A percentile compares a stretch with the other conserved stretches of the same genome.
Evolutionary conservation across 1,140 invertebrate genomes (phyloP).

Genomic region (Pentalonia nigronervosa): DNA sequence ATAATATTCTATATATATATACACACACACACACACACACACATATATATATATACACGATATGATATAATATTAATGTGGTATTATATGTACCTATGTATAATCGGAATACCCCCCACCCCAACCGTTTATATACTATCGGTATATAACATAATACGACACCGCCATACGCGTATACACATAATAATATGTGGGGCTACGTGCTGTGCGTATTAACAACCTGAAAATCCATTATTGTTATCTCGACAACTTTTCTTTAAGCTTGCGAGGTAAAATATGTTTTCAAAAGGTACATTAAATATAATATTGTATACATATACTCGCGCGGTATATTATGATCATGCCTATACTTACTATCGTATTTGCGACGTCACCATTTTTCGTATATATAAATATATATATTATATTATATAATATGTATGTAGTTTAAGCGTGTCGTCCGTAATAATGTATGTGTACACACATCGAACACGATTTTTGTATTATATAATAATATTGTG

Average conservation of each 20-base stretch:
- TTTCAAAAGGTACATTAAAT: conserved; percentile 17
- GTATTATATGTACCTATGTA: not conserved
- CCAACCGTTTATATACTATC: not conserved
- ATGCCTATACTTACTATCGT: not conserved
- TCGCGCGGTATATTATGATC: too few relatives aligned
- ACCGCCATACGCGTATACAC: not conserved
- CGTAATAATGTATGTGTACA: not conserved
- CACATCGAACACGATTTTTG: not conserved
- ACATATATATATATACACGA: not conserved
- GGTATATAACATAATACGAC: not conserved
- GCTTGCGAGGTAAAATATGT: not conserved
- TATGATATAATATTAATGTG: not conserved
- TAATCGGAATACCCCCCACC: not conserved
- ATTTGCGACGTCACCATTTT: not conserved
- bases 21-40: too few relatives aligned
- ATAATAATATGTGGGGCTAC: not conserved
- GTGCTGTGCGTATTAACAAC: not conserved
- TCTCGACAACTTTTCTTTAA: not conserved
- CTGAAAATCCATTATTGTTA: conserved; percentile 9
- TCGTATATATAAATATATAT: not conserved
- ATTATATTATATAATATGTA: too few relatives aligned
- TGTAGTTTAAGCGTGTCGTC: not conserved
- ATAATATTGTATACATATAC: not conserved
- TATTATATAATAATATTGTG: too few relatives aligned
- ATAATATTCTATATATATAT: not conserved